Percentiles rank a stretch among this genome's conserved stretches.
Conservation (phyloP, 2,797 vertebrate genomes). For the Amphiprion clarkii region DNA sequence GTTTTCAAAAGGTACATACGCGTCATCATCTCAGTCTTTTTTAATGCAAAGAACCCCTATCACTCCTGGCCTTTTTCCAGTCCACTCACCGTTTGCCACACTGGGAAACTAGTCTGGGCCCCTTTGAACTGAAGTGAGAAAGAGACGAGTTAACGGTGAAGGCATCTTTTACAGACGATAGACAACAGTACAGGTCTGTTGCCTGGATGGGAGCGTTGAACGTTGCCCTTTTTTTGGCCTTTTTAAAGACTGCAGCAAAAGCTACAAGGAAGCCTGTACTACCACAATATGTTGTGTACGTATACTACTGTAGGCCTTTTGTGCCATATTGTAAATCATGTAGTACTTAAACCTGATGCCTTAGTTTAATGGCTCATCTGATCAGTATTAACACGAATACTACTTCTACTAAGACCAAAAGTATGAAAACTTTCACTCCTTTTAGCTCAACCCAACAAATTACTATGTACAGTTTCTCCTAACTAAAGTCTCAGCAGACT, state of each 20-base stretch:
- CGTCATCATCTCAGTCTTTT: slow-evolving; percentile 7
- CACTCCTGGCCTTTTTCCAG: slow-evolving; percentile 30
- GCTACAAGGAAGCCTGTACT: slow-evolving; percentile 34
- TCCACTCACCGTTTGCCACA: slow-evolving; percentile 8
- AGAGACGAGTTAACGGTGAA: slow-evolving; percentile 19
- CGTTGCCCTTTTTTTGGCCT: slow-evolving; percentile 25
- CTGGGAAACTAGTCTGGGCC: slow-evolving; percentile 13
- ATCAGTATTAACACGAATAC: slow-evolving; percentile 68
- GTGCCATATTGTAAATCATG: slow-evolving; percentile 61
- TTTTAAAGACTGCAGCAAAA: slow-evolving; percentile 45
- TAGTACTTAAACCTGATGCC: slow-evolving; percentile 71
- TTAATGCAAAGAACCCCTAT: slow-evolving; percentile 23
- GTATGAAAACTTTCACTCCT: slow-evolving; percentile 53
- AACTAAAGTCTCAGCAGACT: slow-evolving; percentile 56
- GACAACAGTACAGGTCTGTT: slow-evolving; percentile 22
- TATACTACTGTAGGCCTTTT: slow-evolving; percentile 57
- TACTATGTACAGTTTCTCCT: slow-evolving; percentile 48
- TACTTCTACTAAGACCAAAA: slow-evolving; percentile 49
- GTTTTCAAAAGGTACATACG: background rate
- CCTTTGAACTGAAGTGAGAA: slow-evolving; percentile 42
- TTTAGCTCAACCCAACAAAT: slow-evolving; percentile 43
- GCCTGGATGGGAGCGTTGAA: slow-evolving; percentile 10
- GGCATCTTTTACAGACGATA: slow-evolving; percentile 8
- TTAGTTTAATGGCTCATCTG: slow-evolving; percentile 65
- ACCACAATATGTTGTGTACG: slow-evolving; percentile 48